These are phyloP conservation scores for Ennomos erosarius DNA, from an alignment of 2,888 invertebrate species.

Conservation along the genomic window DNA sequence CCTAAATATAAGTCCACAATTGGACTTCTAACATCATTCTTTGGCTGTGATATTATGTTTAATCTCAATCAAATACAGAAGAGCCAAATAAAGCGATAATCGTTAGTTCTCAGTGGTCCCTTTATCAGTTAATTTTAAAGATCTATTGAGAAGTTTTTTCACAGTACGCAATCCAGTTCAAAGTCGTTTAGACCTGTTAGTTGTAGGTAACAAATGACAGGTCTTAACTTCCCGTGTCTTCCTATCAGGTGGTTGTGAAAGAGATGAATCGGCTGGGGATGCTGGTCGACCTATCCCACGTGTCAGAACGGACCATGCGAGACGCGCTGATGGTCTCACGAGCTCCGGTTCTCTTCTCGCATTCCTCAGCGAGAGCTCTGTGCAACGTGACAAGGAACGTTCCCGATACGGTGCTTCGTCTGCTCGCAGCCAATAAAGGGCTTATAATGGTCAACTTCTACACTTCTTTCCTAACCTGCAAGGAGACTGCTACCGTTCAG, in stretches of 20 bases:
- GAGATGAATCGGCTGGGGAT: conserved; percentile 96
- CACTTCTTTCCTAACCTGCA: conserved; percentile 91
- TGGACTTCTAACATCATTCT: no score
- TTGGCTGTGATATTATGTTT: no score
- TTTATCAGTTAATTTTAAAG: no score
- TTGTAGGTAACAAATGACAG: no score
- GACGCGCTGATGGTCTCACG: conserved; percentile 90
- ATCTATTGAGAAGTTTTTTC: no score
- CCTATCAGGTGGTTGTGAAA: conserved; percentile 87
- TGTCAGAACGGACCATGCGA: conserved; percentile 92
- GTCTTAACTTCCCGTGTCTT: no score
- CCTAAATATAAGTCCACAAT: no score
- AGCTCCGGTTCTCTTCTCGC: conserved; percentile 94
- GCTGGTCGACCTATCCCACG: conserved; percentile 94
- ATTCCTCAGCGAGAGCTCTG: conserved; percentile 92
- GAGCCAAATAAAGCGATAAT: no score
- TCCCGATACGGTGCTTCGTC: conserved; percentile 89
- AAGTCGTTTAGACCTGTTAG: no score
- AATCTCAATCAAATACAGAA: no score
- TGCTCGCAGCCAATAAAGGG: conserved; percentile 91
- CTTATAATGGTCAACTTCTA: conserved; percentile 96
- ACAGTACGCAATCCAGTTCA: no score
- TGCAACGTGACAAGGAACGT: conserved; percentile 94
- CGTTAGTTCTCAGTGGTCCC: no score
- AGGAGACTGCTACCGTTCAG: conserved; percentile 89